Evolutionary conservation across 2,113 vertebrate genomes (phyloP).

Genomic region (Symphodus melops): DNA sequence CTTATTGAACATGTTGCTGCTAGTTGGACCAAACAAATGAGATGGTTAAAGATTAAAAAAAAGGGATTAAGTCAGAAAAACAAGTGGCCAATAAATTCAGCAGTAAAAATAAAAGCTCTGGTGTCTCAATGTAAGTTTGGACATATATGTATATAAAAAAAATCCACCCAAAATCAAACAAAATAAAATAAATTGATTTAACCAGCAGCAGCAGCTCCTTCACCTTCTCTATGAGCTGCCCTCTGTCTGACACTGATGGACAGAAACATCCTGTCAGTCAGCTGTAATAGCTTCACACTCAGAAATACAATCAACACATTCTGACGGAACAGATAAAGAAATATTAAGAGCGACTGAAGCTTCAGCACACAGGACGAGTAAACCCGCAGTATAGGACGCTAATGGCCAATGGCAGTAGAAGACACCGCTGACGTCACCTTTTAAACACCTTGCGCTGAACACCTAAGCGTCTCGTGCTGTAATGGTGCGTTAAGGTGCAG

Average conservation of each 20-base stretch:
- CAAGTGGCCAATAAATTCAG: too few species aligned
- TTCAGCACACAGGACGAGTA: background rate
- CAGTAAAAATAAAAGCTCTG: too few species aligned
- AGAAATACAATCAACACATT: background rate
- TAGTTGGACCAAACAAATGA: too few species aligned
- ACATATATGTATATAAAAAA: background rate
- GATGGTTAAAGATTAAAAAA: too few species aligned
- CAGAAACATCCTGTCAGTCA: constrained; percentile 16
- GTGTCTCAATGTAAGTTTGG: background rate
- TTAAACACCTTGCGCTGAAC: constrained; percentile 20
- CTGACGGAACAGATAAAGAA: background rate
- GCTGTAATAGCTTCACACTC: background rate
- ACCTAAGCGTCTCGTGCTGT: constrained; percentile 52
- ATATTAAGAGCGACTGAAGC: background rate
- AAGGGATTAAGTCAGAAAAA: too few species aligned
- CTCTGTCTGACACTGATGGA: background rate
- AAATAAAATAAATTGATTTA: too few species aligned
- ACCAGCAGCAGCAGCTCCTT: background rate
- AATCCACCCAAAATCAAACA: too few species aligned
- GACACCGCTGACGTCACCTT: constrained; percentile 30
- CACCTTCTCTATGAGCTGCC: too few species aligned
- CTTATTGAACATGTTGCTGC: too few species aligned
- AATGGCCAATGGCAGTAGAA: constrained; percentile 38
- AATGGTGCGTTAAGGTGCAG: constrained; percentile 21
- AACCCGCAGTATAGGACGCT: background rate